Evolutionary conservation across 2,888 invertebrate species (phyloP).

Genomic region (Caenorhabditis sinica): DNA sequence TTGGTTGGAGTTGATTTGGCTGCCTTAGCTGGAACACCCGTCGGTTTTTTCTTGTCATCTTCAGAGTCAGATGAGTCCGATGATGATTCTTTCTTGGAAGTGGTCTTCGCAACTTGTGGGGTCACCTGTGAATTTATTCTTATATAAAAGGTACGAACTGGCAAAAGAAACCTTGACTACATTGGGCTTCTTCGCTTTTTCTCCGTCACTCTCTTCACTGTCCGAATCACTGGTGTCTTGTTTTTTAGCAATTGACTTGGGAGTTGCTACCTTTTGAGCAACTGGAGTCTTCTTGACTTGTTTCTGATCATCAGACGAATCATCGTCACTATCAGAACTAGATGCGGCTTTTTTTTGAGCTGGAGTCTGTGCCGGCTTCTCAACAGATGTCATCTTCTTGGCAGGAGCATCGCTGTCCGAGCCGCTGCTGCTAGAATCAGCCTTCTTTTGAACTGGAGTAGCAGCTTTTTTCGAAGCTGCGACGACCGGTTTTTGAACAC

Average conservation of each 20-base stretch:
- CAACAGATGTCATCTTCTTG: conserved; percentile 41
- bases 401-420: conserved; percentile 41
- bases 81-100: conserved; percentile 59
- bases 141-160: too few species aligned
- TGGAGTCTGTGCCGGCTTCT: conserved; percentile 54
- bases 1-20: conserved; percentile 43
- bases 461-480: conserved; percentile 45
- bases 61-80: neutral
- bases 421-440: conserved; percentile 23
- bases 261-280: neutral
- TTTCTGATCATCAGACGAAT: conserved; percentile 43
- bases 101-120: neutral
- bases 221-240: conserved; percentile 27
- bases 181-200: conserved; percentile 17
- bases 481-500: conserved; percentile 55
- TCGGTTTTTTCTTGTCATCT: conserved; percentile 47
- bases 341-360: conserved; percentile 58
- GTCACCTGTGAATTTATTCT: neutral
- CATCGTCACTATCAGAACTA: conserved; percentile 46
- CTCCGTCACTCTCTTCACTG: conserved; percentile 16
- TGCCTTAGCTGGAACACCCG: conserved; percentile 48
- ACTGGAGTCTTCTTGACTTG: conserved; percentile 41
- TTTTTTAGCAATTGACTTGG: conserved; percentile 48
- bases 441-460: conserved; percentile 42
- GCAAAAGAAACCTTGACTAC: conserved; percentile 32